A percentile compares a stretch with the other conserved stretches of the same genome.
Conservation (phyloP, 2,888 invertebrate species). For the Liodrosophila aerea region DNA sequence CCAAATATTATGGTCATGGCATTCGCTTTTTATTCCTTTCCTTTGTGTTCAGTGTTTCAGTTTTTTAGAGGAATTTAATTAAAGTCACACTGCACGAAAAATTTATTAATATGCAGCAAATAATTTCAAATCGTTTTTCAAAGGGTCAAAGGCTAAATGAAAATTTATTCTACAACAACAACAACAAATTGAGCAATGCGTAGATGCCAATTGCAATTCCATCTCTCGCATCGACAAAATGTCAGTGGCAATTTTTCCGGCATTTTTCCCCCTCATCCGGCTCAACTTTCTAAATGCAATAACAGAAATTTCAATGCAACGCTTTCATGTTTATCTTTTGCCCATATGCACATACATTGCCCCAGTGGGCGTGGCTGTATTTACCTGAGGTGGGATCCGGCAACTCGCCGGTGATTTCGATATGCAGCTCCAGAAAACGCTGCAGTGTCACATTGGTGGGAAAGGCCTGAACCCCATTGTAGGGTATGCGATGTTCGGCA, state of each 20-base stretch:
- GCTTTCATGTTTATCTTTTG: constrained; percentile 20
- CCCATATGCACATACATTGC: constrained; percentile 25
- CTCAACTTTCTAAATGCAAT: constrained; percentile 17
- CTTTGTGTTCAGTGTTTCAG: constrained; percentile 16
- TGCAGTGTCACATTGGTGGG: constrained; percentile 98
- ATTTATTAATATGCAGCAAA: constrained; percentile 30
- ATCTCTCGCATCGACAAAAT: constrained; percentile 22
- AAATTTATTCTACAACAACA: no score
- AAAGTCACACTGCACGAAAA: constrained; percentile 43
- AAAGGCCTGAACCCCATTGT: constrained; percentile 96
- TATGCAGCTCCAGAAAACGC: constrained; percentile 96
- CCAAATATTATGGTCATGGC: constrained; percentile 57
- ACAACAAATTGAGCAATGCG: constrained; percentile 26
- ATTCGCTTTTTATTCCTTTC: constrained; percentile 35
- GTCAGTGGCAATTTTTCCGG: constrained; percentile 12
- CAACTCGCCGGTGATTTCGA: constrained; percentile 94
- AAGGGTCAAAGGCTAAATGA: not conserved
- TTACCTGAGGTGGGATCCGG: constrained; percentile 93
- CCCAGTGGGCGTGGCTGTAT: not conserved
- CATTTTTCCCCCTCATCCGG: not conserved
- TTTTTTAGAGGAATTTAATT: constrained; percentile 58
- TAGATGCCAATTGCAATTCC: constrained; percentile 35
- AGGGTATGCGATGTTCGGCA: constrained; percentile 97
- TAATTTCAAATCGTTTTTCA: not conserved
- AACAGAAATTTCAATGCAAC: constrained; percentile 30